These are phyloP conservation scores for Psilanteris sp. DNA, from an alignment of 1,140 invertebrate genomes.

Conservation along the genomic window DNA sequence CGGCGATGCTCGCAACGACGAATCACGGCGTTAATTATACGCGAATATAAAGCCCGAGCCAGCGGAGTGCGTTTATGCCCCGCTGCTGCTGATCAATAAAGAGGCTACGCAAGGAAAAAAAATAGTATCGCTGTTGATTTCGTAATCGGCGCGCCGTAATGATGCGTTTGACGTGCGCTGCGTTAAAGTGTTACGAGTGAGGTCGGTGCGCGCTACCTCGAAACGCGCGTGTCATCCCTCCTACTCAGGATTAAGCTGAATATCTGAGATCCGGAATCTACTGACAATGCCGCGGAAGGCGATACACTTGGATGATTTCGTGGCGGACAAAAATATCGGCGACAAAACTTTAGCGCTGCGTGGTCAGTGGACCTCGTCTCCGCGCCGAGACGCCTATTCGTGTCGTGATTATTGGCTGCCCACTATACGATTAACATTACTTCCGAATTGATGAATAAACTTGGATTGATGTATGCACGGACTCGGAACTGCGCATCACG, in stretches of 20 bases:
- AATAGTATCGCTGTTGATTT: constrained; percentile 27
- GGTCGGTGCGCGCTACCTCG: constrained; percentile 10
- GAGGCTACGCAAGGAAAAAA: constrained; percentile 20
- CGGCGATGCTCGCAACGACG: no score
- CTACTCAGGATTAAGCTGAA: constrained; percentile 59
- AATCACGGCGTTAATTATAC: no score
- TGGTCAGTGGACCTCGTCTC: constrained; percentile 79
- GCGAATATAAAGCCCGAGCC: no score
- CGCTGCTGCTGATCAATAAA: constrained; percentile 45
- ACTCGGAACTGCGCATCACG: constrained; percentile 73
- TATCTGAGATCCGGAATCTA: constrained; percentile 78
- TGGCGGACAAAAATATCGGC: constrained; percentile 71
- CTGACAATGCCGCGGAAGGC: constrained; percentile 79
- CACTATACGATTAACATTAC: constrained; percentile 71
- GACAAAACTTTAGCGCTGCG: constrained; percentile 73
- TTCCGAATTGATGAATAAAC: constrained; percentile 75
- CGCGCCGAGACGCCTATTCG: constrained; percentile 70
- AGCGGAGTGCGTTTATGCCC: no score
- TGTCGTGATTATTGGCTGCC: constrained; percentile 66
- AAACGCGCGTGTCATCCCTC: constrained; percentile 57
- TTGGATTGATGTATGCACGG: constrained; percentile 43
- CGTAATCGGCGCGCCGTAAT: constrained; percentile 52
- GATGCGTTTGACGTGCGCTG: constrained; percentile 22
- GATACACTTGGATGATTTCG: constrained; percentile 78
- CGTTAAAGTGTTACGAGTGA: constrained; percentile 47